Evolutionary conservation across 2,888 invertebrate genomes (phyloP).

Genomic region (Andrena hattorfiana): DNA sequence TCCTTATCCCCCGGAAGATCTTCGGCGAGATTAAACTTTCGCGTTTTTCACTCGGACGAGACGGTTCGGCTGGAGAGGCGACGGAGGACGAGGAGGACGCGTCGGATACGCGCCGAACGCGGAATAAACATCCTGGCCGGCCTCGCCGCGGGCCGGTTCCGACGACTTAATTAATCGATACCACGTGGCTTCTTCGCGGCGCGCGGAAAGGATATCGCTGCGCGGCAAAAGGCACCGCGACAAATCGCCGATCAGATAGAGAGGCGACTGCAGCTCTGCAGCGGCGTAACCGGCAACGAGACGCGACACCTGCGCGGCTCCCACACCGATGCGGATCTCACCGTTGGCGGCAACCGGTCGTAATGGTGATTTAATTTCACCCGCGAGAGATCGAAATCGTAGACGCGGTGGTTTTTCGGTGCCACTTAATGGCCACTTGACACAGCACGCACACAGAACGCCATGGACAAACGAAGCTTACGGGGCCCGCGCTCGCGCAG

Average conservation of each 20-base stretch:
- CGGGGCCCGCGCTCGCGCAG: neutral
- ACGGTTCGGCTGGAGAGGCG: neutral
- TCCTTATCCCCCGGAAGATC: slow-evolving; percentile 12
- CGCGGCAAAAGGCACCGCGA: slow-evolving; percentile 67
- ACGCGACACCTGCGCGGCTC: slow-evolving; percentile 80
- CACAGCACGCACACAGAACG: slow-evolving; percentile 66
- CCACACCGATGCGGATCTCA: slow-evolving; percentile 80
- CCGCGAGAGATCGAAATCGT: slow-evolving; percentile 79
- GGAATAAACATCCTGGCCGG: slow-evolving; percentile 26
- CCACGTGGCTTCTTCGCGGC: slow-evolving; percentile 43
- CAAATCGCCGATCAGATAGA: slow-evolving; percentile 75
- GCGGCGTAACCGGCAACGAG: slow-evolving; percentile 67
- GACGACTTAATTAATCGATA: slow-evolving; percentile 69
- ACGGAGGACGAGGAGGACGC: neutral
- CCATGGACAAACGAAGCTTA: too few relatives aligned
- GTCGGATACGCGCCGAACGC: neutral
- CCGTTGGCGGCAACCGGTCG: slow-evolving; percentile 73
- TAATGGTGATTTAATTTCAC: slow-evolving; percentile 82
- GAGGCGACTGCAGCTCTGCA: slow-evolving; percentile 52
- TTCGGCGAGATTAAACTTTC: slow-evolving; percentile 17
- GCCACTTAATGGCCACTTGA: slow-evolving; percentile 81
- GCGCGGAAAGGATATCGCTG: slow-evolving; percentile 54
- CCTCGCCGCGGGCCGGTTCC: neutral
- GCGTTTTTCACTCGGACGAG: slow-evolving; percentile 18
- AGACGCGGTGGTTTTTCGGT: slow-evolving; percentile 69